Evolutionary conservation across 2,113 vertebrate species (phyloP), one percentile per base, ranked within the genome.

Genomic region (Ptychochromis oligacanthus): DNA sequence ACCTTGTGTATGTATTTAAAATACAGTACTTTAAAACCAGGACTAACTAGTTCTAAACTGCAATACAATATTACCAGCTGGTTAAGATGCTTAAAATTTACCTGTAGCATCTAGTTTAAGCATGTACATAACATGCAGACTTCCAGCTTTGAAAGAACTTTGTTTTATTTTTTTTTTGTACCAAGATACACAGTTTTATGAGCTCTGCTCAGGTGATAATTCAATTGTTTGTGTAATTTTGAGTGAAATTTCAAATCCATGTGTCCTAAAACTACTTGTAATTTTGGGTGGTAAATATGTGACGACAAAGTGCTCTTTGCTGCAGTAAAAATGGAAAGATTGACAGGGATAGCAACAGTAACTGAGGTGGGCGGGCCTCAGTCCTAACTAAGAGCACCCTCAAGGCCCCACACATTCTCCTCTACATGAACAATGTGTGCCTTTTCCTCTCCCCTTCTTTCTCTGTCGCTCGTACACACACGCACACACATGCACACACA

Each of bases 401-500:
- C 10, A 82, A 86, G 62, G 75, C 82, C 58, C 64, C 72, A 56
- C 59, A 84, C 38, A 79, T 31, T 82, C 67, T 75, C 78, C 59
- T 52, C 62, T 36, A 60, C 55, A 43, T 67, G 72, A 75, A 31
- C 82, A 64, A 26, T 40, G 61, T 56, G 75, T 72, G 65, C 38
- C 80, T 22, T 77, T 62, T 74, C 64, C 56, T 77, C 75, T 64
- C 67, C 46, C 36, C n/a, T 2, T 82, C 54, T 77, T 56, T 80
- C 56, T 77, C 46, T 55, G 22, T 82, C 56, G 84, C 36, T 24
- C 24, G 0, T 2, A 80, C 24, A 26, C 57, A 40, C 79, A 49
- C 70, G n/a, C 58, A 40, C 80, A 24, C 77, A 86, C 90, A 93
- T 91, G n/a, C 58, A 40, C 80, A 24, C 77, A 86, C 90, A 93